These are phyloP conservation scores for Lepilemur ruficaudatus DNA, from an alignment of 2,797 vertebrate genomes.

Conservation along the genomic window DNA sequence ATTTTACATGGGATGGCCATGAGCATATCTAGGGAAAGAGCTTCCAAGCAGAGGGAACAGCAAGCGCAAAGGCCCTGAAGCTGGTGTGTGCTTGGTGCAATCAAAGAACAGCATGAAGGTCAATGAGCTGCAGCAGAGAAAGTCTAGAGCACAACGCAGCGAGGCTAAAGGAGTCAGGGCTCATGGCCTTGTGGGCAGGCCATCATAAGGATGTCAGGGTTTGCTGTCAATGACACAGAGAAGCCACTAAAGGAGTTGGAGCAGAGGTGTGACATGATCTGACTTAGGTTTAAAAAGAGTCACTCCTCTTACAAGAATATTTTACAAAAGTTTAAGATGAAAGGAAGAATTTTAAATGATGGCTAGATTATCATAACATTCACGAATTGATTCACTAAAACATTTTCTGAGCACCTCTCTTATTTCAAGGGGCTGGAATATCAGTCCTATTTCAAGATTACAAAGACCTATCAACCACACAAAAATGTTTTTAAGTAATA, in stretches of 20 bases:
- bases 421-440: neutral
- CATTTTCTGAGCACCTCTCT: conserved; percentile 22
- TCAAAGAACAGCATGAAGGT: neutral
- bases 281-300: conserved; percentile 1
- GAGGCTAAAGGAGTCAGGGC: neutral
- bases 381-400: conserved; percentile 43
- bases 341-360: conserved; percentile 46
- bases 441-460: conserved; percentile 43
- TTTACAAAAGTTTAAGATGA: conserved; percentile 30
- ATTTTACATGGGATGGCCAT: neutral
- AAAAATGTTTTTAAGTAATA: conserved; percentile 45
- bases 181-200: neutral
- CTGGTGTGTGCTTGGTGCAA: neutral
- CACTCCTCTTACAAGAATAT: conserved; percentile 25
- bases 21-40: neutral
- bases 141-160: neutral
- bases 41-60: neutral
- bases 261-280: neutral
- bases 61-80: neutral
- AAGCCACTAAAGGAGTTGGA: neutral
- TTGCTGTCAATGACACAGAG: neutral
- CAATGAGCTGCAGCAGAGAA: neutral
- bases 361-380: conserved; percentile 28
- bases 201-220: neutral
- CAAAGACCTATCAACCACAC: conserved; percentile 13